Conservation (phyloP, 2,797 vertebrate genomes). For the Tapera naevia region DNA sequence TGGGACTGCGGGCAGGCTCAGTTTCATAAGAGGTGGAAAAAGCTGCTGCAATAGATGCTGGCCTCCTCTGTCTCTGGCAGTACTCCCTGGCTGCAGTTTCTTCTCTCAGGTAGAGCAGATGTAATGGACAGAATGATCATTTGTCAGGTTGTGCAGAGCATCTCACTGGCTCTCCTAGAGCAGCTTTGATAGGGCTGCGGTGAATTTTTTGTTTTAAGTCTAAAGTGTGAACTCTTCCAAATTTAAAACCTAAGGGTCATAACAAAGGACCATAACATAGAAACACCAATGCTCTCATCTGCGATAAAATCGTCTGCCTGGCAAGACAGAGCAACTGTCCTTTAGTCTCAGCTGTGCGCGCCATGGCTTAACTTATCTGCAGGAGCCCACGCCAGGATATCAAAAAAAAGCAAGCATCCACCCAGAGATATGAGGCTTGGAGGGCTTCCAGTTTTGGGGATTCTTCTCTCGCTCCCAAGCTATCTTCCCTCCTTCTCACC, state of each 20-base stretch:
- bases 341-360: background rate
- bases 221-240: background rate
- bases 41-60: background rate
- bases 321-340: background rate
- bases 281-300: background rate
- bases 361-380: background rate
- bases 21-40: background rate
- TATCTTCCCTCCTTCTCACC: background rate
- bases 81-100: background rate
- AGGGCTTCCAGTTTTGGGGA: background rate
- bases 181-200: background rate
- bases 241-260: background rate
- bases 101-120: background rate
- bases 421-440: conserved; percentile 15
- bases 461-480: conserved; percentile 20
- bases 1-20: background rate
- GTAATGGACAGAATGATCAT: background rate
- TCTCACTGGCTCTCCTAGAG: background rate
- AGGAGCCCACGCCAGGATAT: background rate
- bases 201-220: background rate
- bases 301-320: background rate
- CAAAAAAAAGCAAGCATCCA: background rate
- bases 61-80: background rate
- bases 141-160: background rate
- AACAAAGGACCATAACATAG: background rate